Percentiles rank a stretch among this genome's conserved stretches.
Evolutionary conservation across 53 echinoderm and acorn worm genomes (phyloP).

Genomic region (Glandiceps talaboti): DNA sequence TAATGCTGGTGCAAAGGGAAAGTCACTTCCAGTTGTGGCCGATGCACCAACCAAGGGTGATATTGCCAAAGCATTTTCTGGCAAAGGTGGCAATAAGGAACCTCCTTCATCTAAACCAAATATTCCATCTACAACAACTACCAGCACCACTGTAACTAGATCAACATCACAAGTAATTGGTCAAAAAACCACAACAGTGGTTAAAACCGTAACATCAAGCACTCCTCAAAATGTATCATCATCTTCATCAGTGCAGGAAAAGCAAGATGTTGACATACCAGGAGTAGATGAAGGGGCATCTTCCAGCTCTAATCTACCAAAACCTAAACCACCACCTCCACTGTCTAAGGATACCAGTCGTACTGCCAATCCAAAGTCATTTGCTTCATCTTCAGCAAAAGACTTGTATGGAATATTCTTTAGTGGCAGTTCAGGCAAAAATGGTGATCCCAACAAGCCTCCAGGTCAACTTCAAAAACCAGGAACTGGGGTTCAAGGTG

Average conservation of each 20-base stretch:
- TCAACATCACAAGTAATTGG: too few relatives aligned
- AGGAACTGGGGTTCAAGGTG: not conserved
- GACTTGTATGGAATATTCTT: conserved; percentile 30
- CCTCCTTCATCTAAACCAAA: not conserved
- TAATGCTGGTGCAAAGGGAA: not conserved
- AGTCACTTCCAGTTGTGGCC: not conserved
- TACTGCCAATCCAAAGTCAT: not conserved
- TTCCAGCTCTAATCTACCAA: not conserved
- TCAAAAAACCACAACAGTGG: not conserved
- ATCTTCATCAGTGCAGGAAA: not conserved
- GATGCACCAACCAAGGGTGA: not conserved
- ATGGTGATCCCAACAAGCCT: too few relatives aligned
- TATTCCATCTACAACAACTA: too few relatives aligned
- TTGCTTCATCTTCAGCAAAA: conserved; percentile 23
- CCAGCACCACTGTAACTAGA: not conserved
- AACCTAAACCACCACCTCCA: not conserved
- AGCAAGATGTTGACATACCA: not conserved
- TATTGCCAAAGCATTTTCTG: not conserved
- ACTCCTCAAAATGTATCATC: not conserved
- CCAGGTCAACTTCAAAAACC: not conserved
- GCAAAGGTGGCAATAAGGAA: not conserved
- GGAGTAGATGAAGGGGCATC: not conserved
- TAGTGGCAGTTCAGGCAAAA: too few relatives aligned
- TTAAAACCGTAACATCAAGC: not conserved
- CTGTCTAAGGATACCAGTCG: not conserved